Conservation (phyloP, 1,140 invertebrate genomes). For the Euura lappo region DNA sequence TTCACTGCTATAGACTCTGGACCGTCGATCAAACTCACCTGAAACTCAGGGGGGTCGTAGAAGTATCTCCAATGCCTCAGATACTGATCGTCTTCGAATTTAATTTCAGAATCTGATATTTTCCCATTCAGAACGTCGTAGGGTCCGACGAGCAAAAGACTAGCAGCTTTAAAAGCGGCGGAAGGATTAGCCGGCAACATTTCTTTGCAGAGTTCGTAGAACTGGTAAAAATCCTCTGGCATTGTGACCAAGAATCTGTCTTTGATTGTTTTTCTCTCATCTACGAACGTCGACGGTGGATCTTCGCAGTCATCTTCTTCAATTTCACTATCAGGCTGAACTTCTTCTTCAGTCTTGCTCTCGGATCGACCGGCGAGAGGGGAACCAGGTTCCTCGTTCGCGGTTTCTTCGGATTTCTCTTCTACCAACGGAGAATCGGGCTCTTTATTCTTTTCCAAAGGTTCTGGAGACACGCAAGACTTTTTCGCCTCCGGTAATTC, state of each 20-base stretch:
- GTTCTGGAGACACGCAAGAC: neutral
- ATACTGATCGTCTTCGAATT: conserved; percentile 67
- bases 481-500: conserved; percentile 10
- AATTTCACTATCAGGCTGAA: conserved; percentile 31
- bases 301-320: conserved; percentile 27
- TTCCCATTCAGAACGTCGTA: conserved; percentile 82
- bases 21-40: conserved; percentile 59
- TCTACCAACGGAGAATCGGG: too few species aligned
- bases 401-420: neutral
- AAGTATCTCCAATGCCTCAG: conserved; percentile 89
- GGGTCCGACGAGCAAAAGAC: conserved; percentile 82
- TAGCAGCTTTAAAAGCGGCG: conserved; percentile 70
- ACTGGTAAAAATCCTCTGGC: conserved; percentile 88
- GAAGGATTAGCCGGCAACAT: conserved; percentile 67
- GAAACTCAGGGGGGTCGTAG: conserved; percentile 94
- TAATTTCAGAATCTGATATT: conserved; percentile 62
- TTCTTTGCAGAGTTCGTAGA: conserved; percentile 80
- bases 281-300: conserved; percentile 22
- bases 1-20: neutral
- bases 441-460: neutral
- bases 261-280: conserved; percentile 66
- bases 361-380: neutral
- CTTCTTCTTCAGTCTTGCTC: neutral
- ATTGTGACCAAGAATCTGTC: conserved; percentile 84
- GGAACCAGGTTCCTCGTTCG: conserved; percentile 25